These are phyloP conservation scores for Montipora cactus DNA, from an alignment of 64 coral and sea anemone genomes.

Conservation along the genomic window DNA sequence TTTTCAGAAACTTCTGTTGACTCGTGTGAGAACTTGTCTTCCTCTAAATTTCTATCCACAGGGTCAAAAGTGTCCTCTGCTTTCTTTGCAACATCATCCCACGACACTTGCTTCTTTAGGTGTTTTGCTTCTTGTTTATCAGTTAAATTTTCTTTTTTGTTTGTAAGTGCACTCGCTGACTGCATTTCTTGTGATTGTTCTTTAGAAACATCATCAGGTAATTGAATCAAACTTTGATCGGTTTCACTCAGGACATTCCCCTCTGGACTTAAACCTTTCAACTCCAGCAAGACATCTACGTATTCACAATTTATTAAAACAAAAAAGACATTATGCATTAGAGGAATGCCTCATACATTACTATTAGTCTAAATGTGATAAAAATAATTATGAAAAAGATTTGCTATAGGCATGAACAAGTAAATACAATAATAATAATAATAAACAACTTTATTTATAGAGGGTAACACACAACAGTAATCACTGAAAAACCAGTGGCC, in stretches of 20 bases:
- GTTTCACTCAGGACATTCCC: background rate
- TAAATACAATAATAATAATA: too few relatives aligned
- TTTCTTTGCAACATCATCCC: slow-evolving; percentile 6
- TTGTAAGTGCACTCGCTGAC: background rate
- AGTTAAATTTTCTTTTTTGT: background rate
- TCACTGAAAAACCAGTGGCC: too few relatives aligned
- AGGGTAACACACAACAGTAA: too few relatives aligned
- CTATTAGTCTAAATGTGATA: too few relatives aligned
- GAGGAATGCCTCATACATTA: too few relatives aligned
- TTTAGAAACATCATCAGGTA: background rate
- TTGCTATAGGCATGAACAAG: too few relatives aligned
- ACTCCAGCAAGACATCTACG: slow-evolving; percentile 20
- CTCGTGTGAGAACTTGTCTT: background rate
- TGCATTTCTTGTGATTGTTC: slow-evolving; percentile 1
- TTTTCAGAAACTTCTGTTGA: background rate
- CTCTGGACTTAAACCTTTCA: slow-evolving; percentile 30
- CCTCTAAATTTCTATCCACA: slow-evolving; percentile 10
- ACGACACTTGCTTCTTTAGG: slow-evolving; percentile 14
- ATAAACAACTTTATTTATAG: too few relatives aligned
- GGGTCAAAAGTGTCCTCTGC: background rate
- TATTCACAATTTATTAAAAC: too few relatives aligned
- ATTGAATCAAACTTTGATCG: background rate
- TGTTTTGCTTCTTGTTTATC: background rate
- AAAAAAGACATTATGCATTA: too few relatives aligned
- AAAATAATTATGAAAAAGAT: too few relatives aligned